phyloP scores from a whole-genome alignment of 2,113 vertebrate genomes.

The Chelonoidis abingdonii region DNA sequence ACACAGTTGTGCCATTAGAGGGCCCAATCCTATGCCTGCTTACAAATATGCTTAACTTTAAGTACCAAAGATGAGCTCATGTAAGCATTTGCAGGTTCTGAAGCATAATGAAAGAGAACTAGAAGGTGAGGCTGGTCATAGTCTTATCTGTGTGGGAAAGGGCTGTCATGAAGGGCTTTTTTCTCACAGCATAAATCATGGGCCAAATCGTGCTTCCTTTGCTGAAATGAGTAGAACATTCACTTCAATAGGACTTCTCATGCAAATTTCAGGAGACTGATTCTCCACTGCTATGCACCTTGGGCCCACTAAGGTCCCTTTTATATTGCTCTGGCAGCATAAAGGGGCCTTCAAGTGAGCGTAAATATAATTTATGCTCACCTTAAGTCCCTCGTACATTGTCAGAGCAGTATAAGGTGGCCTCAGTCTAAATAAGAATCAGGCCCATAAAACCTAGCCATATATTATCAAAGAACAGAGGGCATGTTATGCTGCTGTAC shows the following conservation, averaged over 20 bases:
- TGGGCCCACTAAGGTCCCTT: conserved; percentile 62
- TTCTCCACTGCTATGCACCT: conserved; percentile 57
- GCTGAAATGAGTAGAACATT: conserved; percentile 73
- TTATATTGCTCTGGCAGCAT: conserved; percentile 64
- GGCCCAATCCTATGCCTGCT: neutral
- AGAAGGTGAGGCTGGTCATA: conserved; percentile 67
- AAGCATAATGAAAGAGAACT: conserved; percentile 67
- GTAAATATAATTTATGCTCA: neutral
- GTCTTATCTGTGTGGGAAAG: conserved; percentile 74
- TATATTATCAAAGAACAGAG: neutral
- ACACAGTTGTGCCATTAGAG: neutral
- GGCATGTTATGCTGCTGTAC: neutral
- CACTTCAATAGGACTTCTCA: conserved; percentile 74
- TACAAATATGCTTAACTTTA: conserved; percentile 10
- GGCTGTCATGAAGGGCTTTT: conserved; percentile 72
- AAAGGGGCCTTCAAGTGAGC: conserved; percentile 54
- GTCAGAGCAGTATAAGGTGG: conserved; percentile 23
- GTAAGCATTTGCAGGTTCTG: conserved; percentile 49
- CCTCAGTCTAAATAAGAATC: conserved; percentile 31
- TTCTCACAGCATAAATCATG: conserved; percentile 71
- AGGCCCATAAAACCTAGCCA: conserved; percentile 13
- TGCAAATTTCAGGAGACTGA: conserved; percentile 69
- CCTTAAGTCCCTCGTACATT: conserved; percentile 35
- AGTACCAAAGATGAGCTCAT: neutral
- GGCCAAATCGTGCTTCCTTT: conserved; percentile 74